Conservation (phyloP, 2,113 vertebrate genomes). For the Menidia beryllina region DNA sequence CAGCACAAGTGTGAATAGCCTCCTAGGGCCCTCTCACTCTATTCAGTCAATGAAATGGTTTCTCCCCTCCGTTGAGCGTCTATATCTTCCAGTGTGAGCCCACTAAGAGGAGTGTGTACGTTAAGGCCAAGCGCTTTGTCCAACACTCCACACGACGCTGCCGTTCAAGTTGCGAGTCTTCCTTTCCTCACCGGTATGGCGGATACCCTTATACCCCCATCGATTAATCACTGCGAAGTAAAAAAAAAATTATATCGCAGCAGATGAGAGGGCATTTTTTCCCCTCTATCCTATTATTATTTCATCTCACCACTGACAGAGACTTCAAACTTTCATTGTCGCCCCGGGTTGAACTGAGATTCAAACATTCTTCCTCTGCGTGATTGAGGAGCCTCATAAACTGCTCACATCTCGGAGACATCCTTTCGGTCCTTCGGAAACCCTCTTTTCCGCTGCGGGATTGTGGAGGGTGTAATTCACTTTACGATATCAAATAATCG, state of each 20-base stretch:
- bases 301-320: slow-evolving; percentile 53
- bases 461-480: slow-evolving; percentile 67
- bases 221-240: slow-evolving; percentile 15
- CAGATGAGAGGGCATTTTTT: slow-evolving; percentile 6
- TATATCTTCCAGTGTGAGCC: slow-evolving; percentile 50
- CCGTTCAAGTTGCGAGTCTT: slow-evolving; percentile 27
- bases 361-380: slow-evolving; percentile 45
- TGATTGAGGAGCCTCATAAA: slow-evolving; percentile 78
- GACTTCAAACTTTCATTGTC: slow-evolving; percentile 56
- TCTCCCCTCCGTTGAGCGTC: slow-evolving; percentile 50
- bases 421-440: slow-evolving; percentile 44
- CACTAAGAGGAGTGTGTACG: slow-evolving; percentile 46
- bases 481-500: slow-evolving; percentile 77
- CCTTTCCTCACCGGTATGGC: slow-evolving; percentile 20
- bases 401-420: slow-evolving; percentile 49
- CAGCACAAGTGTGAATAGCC: slow-evolving; percentile 63
- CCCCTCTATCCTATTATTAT: slow-evolving; percentile 49
- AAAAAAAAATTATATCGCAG: slow-evolving; percentile 32
- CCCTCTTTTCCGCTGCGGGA: slow-evolving; percentile 31
- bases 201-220: slow-evolving; percentile 2
- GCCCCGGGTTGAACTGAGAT: slow-evolving; percentile 52
- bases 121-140: slow-evolving; percentile 56
- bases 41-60: slow-evolving; percentile 57
- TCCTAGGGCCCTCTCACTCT: slow-evolving; percentile 63
- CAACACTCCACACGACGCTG: slow-evolving; percentile 13